Base-by-base conservation (phyloP, 2,797 vertebrate genomes). In the Molossus alvarezi region DNA sequence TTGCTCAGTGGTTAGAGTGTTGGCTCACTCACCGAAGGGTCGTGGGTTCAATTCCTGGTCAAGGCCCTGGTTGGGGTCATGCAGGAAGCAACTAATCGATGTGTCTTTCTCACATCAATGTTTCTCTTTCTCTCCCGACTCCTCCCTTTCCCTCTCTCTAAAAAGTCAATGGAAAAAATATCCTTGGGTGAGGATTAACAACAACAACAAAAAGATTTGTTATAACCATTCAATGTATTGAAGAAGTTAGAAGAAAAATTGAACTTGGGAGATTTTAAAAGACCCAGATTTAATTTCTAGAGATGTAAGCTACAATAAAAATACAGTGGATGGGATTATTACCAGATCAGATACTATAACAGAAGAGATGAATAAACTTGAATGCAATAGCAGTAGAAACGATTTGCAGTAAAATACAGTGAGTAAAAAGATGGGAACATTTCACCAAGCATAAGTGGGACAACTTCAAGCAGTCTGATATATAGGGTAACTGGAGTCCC, bases 241-340 rank as follows among this genome's bases (percentile, higher is more conserved):
- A 92, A 72, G 72, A 93, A 89, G 57, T 91, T 89, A 85, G 8
- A 48, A 84, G 55, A 48, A 95, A 93, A 86, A 48, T 41, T 51
- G 60, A 81, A 71, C 15, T 48, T 29, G 62, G 51, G 69, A 83
- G 37, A 67, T 51, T 72, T 76, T 73, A 17, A 90, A 90, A 84
- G 85, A 92, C 25, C 9, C 75, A 60, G 21, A 53, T n/a, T 9
- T 17, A 94, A 92, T n/a, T 85, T 94, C 27, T 45, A 77, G 48
- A 77, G 37, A 69, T 83, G 27, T 60, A 57, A 75, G 67, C 20
- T 62, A 82, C 51, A 73, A 62, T 51, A 80, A 91, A 90, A 88
- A 57, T 88, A 71, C 12, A 83, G 53, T 27, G 20, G n/a, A 55
- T 77, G 21, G 9, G 41, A 85, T 67, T 95, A 84, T 71, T 14